A percentile compares a stretch with the other conserved stretches of the same genome.
Conservation (phyloP, 2,888 invertebrate species). For the Shargacucullia verbasci region DNA sequence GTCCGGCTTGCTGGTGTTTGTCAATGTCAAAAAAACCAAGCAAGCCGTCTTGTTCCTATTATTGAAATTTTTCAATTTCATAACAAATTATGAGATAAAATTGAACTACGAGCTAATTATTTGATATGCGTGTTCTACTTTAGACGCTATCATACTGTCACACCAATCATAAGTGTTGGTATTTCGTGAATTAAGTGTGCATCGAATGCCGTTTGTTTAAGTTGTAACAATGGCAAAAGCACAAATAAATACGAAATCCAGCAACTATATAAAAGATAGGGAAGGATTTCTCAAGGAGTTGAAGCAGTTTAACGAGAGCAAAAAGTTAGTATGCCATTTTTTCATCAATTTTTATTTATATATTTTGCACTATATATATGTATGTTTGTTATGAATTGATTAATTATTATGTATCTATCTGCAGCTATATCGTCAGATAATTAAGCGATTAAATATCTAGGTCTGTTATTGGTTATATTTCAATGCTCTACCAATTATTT, state of each 20-base stretch:
- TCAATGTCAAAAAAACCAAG: slow-evolving; percentile 57
- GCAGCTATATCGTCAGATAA: no score
- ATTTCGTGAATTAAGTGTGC: slow-evolving; percentile 23
- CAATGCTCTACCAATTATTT: no score
- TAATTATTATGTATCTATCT: background rate
- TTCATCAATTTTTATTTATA: background rate
- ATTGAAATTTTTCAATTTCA: slow-evolving; percentile 39
- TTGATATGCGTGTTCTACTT: slow-evolving; percentile 21
- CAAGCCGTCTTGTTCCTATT: slow-evolving; percentile 33
- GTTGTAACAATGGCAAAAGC: slow-evolving; percentile 82
- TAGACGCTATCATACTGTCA: slow-evolving; percentile 16
- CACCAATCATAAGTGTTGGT: slow-evolving; percentile 12
- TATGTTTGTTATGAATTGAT: background rate
- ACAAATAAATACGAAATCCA: slow-evolving; percentile 88
- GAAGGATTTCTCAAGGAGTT: slow-evolving; percentile 95
- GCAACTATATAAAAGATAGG: slow-evolving; percentile 93
- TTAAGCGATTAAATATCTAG: background rate
- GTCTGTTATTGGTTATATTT: background rate
- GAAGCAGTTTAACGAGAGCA: slow-evolving; percentile 96
- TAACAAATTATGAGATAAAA: slow-evolving; percentile 42
- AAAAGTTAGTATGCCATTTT: slow-evolving; percentile 92
- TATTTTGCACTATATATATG: background rate
- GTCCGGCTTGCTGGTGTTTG: slow-evolving; percentile 44
- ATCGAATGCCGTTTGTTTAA: slow-evolving; percentile 25
- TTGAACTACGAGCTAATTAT: slow-evolving; percentile 33